phyloP scores from a whole-genome alignment of 2,113 vertebrate species.

The Thalassarche chlororhynchos region DNA sequence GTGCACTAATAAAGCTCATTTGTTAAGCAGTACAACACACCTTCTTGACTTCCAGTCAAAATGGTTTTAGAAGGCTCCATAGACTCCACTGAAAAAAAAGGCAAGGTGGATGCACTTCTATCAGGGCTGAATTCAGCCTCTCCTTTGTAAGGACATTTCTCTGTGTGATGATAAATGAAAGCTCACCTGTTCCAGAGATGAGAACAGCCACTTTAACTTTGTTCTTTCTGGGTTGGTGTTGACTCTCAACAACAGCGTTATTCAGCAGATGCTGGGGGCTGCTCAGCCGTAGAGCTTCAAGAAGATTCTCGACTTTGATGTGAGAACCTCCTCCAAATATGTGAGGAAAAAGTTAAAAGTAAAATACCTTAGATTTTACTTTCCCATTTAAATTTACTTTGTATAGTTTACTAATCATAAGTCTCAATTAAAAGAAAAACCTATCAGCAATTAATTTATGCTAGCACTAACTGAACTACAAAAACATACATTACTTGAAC shows the following conservation, averaged over 20 bases:
- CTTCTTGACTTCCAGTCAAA: neutral
- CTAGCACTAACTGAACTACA: neutral
- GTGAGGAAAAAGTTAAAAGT: neutral
- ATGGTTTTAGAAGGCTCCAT: neutral
- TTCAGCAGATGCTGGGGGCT: slow-evolving; percentile 18
- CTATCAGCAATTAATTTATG: neutral
- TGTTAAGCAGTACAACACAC: neutral
- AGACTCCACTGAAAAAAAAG: neutral
- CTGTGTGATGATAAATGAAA: neutral
- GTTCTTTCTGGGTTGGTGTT: slow-evolving; percentile 14
- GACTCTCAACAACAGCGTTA: neutral
- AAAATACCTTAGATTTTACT: neutral
- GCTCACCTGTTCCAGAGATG: slow-evolving; percentile 86
- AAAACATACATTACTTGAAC: neutral
- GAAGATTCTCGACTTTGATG: slow-evolving; percentile 48
- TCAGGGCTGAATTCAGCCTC: neutral
- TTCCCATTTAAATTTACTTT: neutral
- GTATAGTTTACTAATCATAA: neutral
- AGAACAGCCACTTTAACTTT: slow-evolving; percentile 84
- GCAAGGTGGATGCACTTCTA: neutral
- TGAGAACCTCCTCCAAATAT: slow-evolving; percentile 24
- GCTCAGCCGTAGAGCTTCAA: slow-evolving; percentile 53
- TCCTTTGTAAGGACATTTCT: neutral
- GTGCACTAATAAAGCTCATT: neutral
- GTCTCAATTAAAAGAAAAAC: neutral